phyloP scores from a whole-genome alignment of 2,888 invertebrate species.

The Taphrorychus bicolor region DNA sequence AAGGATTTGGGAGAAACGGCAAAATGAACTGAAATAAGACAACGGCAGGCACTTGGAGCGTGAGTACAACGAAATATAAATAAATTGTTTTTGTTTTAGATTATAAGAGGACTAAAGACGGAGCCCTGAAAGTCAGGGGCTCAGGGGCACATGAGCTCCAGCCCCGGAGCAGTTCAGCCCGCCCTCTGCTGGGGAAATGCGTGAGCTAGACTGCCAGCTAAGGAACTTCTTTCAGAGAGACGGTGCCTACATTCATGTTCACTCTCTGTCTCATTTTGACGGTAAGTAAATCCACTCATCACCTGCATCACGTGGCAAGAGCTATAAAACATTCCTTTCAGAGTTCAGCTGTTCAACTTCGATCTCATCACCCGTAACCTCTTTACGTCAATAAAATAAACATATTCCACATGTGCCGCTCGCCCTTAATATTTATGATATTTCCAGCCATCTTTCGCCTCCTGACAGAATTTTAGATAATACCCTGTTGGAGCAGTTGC shows the following conservation, averaged over 20 bases:
- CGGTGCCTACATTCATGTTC: slow-evolving; percentile 54
- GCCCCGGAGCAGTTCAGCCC: slow-evolving; percentile 34
- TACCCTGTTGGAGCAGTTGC: slow-evolving; percentile 14
- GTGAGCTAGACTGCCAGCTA: slow-evolving; percentile 52
- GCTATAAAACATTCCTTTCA: neutral
- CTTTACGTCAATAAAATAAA: slow-evolving; percentile 6
- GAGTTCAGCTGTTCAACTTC: neutral
- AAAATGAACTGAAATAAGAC: too few relatives aligned
- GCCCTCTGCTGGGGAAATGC: slow-evolving; percentile 53
- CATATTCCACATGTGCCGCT: slow-evolving; percentile 19
- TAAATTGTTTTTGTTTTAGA: slow-evolving; percentile 11
- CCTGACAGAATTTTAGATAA: slow-evolving; percentile 27
- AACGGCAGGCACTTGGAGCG: too few relatives aligned
- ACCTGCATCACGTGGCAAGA: too few relatives aligned
- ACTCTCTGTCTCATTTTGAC: slow-evolving; percentile 52
- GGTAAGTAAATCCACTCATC: slow-evolving; percentile 42
- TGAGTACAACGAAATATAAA: too few relatives aligned
- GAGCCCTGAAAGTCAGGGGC: slow-evolving; percentile 29
- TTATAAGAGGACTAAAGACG: slow-evolving; percentile 4
- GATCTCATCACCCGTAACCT: neutral
- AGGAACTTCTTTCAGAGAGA: slow-evolving; percentile 50
- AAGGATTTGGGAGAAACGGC: neutral
- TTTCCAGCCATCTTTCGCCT: slow-evolving; percentile 8
- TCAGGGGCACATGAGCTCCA: slow-evolving; percentile 38
- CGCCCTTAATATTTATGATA: slow-evolving; percentile 30